Conservation (phyloP, 2,797 vertebrate genomes). For the Eulemur mongoz region DNA sequence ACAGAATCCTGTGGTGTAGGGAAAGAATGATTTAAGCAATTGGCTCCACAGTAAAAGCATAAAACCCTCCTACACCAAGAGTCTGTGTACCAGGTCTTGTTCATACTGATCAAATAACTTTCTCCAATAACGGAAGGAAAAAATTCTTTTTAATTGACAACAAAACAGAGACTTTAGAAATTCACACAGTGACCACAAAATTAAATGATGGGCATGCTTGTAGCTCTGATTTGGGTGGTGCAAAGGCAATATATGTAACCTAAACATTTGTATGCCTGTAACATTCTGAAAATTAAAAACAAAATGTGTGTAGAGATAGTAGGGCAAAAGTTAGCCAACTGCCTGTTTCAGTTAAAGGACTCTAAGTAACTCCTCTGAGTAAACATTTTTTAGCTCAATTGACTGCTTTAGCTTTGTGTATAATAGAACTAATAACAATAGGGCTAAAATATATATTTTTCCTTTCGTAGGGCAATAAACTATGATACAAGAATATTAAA, state of each 20-base stretch:
- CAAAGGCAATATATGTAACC: no score
- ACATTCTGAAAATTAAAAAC: no score
- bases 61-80: neutral
- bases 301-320: neutral
- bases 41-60: neutral
- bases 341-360: neutral
- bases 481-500: neutral
- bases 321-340: neutral
- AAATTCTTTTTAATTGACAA: conserved; percentile 45
- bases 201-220: neutral
- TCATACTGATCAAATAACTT: neutral
- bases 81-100: neutral
- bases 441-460: neutral
- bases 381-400: neutral
- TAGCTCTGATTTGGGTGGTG: no score
- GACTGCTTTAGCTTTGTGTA: neutral
- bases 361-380: neutral
- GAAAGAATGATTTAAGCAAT: neutral
- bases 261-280: no score
- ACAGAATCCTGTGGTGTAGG: neutral
- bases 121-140: neutral
- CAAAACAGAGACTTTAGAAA: conserved; percentile 38
- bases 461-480: neutral
- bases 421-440: neutral
- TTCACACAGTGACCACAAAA: conserved; percentile 19